phyloP scores from a whole-genome alignment of 2,888 invertebrate species.

The Fissipunctia ypsillon region DNA sequence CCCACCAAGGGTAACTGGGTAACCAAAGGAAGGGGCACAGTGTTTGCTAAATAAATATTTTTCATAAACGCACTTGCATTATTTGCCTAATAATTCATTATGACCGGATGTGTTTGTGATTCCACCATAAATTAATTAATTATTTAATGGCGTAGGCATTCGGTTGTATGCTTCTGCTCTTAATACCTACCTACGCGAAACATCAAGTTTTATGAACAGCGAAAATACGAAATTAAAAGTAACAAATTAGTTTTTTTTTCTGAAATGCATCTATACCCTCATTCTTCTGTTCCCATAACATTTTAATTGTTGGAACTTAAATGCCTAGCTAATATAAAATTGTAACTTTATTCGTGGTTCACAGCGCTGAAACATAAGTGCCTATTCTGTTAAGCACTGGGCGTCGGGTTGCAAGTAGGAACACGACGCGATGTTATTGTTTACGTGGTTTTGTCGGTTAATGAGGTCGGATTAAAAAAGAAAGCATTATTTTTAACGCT shows the following conservation, averaged over 20 bases:
- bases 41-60: conserved; percentile 87
- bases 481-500: conserved; percentile 67
- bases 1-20: conserved; percentile 71
- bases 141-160: conserved; percentile 23
- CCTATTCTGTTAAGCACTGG: conserved; percentile 67
- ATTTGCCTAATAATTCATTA: conserved; percentile 84
- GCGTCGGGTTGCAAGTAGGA: conserved; percentile 78
- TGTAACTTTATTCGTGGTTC: conserved; percentile 55
- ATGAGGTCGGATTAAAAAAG: conserved; percentile 82
- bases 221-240: not conserved
- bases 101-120: conserved; percentile 68
- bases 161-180: not conserved
- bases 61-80: conserved; percentile 81
- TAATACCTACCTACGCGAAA: not conserved
- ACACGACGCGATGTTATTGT: conserved; percentile 64
- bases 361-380: conserved; percentile 55
- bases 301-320: conserved; percentile 39
- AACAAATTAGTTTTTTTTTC: not conserved
- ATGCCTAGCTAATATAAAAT: conserved; percentile 33
- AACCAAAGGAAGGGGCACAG: conserved; percentile 68
- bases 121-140: conserved; percentile 50
- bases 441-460: conserved; percentile 79
- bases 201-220: not conserved
- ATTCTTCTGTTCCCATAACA: conserved; percentile 32
- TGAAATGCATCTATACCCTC: too few species aligned